Evolutionary conservation across 2,888 invertebrate species (phyloP).

Genomic region (Dyspetes luteomarginatus): DNA sequence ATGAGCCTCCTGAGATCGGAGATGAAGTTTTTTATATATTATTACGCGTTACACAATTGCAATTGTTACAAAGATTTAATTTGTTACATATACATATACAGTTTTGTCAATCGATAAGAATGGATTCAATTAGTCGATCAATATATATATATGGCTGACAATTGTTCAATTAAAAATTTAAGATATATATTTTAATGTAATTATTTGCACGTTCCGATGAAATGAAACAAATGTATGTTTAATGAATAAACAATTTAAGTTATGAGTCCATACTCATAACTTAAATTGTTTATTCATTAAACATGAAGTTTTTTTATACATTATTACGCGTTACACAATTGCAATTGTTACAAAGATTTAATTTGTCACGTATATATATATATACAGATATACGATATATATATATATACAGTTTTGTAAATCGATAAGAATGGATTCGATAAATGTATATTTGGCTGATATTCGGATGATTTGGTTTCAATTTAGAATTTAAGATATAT

Average conservation of each 20-base stretch:
- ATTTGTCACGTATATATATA: too few species aligned
- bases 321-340: too few species aligned
- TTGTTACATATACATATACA: background rate
- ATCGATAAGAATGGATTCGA: background rate
- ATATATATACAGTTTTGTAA: background rate
- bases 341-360: too few species aligned
- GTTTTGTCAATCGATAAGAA: background rate
- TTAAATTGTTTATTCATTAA: too few species aligned
- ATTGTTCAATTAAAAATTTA: background rate
- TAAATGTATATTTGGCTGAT: background rate
- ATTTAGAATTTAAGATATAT: background rate
- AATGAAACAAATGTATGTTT: too few species aligned
- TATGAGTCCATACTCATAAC: too few species aligned
- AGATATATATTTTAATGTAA: too few species aligned
- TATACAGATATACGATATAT: too few species aligned
- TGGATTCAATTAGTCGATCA: too few species aligned
- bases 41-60: background rate
- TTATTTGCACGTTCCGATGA: too few species aligned
- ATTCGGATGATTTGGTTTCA: background rate
- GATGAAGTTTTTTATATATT: slow-evolving; percentile 25
- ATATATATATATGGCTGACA: background rate
- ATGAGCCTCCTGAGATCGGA: slow-evolving; percentile 18
- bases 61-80: background rate
- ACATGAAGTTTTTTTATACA: too few species aligned
- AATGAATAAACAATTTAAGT: too few species aligned